These are phyloP conservation scores for Buphagus erythrorhynchus DNA, from an alignment of 2,797 vertebrate species.

Conservation along the genomic window DNA sequence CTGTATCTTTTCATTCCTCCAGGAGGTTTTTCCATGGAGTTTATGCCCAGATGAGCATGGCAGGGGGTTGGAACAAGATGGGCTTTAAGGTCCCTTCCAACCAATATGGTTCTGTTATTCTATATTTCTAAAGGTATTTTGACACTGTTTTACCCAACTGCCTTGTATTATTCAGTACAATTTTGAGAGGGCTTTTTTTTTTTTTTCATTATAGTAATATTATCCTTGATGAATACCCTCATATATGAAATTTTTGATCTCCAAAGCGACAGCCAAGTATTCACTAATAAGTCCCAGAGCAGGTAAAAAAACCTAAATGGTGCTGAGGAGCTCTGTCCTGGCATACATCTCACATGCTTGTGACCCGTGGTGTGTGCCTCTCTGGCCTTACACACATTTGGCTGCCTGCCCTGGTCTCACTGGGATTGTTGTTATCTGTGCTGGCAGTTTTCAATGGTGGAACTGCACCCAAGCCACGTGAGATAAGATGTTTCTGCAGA, in stretches of 20 bases:
- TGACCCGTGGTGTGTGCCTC: fast-evolving
- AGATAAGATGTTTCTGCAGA: background rate
- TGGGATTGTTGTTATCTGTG: background rate
- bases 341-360: background rate
- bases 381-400: background rate
- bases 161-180: background rate
- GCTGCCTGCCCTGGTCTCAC: background rate
- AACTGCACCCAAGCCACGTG: background rate
- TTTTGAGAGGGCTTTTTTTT: background rate
- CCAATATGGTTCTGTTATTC: background rate
- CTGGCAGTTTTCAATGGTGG: background rate
- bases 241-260: fast-evolving
- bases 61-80: background rate
- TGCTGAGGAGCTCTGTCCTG: background rate
- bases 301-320: background rate
- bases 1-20: background rate
- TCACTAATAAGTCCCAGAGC: background rate
- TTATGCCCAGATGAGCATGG: background rate
- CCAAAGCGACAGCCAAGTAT: background rate
- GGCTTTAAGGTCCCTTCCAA: background rate
- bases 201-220: background rate
- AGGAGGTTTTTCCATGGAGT: background rate
- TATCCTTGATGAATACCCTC: background rate
- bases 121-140: background rate
- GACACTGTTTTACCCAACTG: background rate